Percentiles rank a stretch among this genome's conserved stretches.
Conservation (phyloP, 2,888 invertebrate species). For the Platerodrilus igneus region DNA sequence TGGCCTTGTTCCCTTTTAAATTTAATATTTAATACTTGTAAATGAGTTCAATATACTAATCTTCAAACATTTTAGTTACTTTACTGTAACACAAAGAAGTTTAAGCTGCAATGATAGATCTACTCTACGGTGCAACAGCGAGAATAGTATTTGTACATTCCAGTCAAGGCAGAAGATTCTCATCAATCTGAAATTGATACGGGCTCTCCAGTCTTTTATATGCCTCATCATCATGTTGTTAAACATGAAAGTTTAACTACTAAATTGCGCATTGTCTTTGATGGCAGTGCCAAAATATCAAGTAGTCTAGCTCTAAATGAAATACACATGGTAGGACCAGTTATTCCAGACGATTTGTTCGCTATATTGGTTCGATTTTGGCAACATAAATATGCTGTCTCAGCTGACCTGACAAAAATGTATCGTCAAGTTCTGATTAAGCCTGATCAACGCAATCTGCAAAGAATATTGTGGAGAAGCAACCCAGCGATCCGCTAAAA, state of each 20-base stretch:
- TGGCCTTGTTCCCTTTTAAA: too few species aligned
- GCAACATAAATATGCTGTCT: neutral
- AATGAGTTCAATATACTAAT: too few species aligned
- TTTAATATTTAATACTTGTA: too few species aligned
- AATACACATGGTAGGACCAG: slow-evolving; percentile 1
- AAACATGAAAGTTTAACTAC: slow-evolving; percentile 5
- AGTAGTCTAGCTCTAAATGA: slow-evolving; percentile 2
- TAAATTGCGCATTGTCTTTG: too few species aligned
- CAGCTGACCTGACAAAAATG: slow-evolving; percentile 7
- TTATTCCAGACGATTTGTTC: slow-evolving; percentile 4
- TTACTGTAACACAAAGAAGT: too few species aligned
- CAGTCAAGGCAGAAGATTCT: too few species aligned
- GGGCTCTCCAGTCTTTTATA: neutral
- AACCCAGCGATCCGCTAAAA: slow-evolving; percentile 4
- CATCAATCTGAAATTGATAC: too few species aligned
- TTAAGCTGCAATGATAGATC: too few species aligned
- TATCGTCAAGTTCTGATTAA: neutral
- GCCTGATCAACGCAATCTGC: neutral
- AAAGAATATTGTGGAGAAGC: slow-evolving; percentile 6
- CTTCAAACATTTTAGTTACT: too few species aligned
- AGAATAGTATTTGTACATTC: too few species aligned
- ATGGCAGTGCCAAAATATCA: neutral
- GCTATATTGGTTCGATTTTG: neutral
- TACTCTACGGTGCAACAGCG: too few species aligned
- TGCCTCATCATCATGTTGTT: slow-evolving; percentile 4